Base-by-base conservation (phyloP, 2,797 vertebrate genomes). In the Cryptoprocta ferox region DNA sequence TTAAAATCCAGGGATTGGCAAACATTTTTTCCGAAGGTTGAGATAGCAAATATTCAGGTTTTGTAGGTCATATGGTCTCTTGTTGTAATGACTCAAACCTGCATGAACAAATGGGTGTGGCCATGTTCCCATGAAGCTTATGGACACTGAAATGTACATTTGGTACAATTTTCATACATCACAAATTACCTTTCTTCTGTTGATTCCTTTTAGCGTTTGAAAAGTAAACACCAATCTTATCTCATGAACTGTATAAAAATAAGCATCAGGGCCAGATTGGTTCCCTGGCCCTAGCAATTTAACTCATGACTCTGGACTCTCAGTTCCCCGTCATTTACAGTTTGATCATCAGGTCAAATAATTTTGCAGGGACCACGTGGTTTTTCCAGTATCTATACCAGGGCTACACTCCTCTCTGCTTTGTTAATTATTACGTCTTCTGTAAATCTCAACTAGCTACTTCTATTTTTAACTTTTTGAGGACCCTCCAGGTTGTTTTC, bases 1-100 rank as follows among this genome's bases (percentile, higher is more conserved):
- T 50, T 85, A 24, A 50, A 96, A 93, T 85, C 61, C 79, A 88
- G 30, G 39, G 24, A n/a, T 88, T n/a, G n/a, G 66, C 65, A 73
- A 93, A 53, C 24, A 9, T 84, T 45, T 66, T 48, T 26, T 66
- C n/a, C 4, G 8, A 92, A 94, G 37, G 80, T 10, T 26, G 81
- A 53, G 39, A 37, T 4, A 84, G 61, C 18, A 53, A 87, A 26
- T 50, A 88, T 39, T 76, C 2, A 32, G 89, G 14, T n/a, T 88
- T 81, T 85, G 37, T 12, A 26, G 10, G 19, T 28, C 30, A 5
- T 48, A 0, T 0, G 4, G 5, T 53, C 73, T 19, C 13, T 32
- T 14, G 37, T 68, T 14, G 14, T 45, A 63, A 28, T 12, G n/a
- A 10, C 63, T 85, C 19, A 61, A 0, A 70, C 75, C 80, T 50